Base-by-base conservation (phyloP, 1,140 invertebrate genomes). In the Prorops nasuta region DNA sequence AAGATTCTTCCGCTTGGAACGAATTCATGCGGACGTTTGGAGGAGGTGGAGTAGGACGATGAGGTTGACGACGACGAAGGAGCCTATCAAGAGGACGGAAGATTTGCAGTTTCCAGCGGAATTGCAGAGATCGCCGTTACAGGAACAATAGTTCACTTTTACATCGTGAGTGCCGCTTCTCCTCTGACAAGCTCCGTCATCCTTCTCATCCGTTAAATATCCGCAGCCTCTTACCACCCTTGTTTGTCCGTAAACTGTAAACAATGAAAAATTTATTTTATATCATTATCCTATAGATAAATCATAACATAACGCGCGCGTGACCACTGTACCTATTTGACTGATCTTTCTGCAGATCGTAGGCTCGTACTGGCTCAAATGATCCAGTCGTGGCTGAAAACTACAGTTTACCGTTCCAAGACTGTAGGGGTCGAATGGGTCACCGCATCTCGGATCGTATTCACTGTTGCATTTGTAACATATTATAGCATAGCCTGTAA, bases 391-490 rank as follows among this genome's bases (percentile, higher is more conserved):
- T 45, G 83, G 83, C 59, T 84, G 84, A 65, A 89, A 81, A 44
- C 87, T 86, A 73, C 92, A 94, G 71, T 94, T 91, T 3, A 92
- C 86, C 44, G 83, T 81, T 14, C 88, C 90, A 43, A 94, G 81
- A 37, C 86, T 89, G 70, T 88, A 90, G 0, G 85, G 75, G 66
- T 92, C 85, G 64, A 94, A 94, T 2, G 89, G 87, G 65, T 92
- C 88, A 2, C 86, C 91, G 64, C 91, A 94, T 59, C 90, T 82
- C 16, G 87, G 88, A 74, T 94, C 91, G 62, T 84, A 92, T 37
- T 83, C 84, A 42, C 90, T 92, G 76, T 93, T 94, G 74, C 91
- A 94, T 55, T 91, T 84, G 63, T 91, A 94, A 67, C 91, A 94
- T 51, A 74, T 69, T 58, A 85, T 79, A 6, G 78, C 67, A 16